These are phyloP conservation scores for Aspidiotus rigidus DNA, from an alignment of 2,888 invertebrate genomes.

Conservation along the genomic window DNA sequence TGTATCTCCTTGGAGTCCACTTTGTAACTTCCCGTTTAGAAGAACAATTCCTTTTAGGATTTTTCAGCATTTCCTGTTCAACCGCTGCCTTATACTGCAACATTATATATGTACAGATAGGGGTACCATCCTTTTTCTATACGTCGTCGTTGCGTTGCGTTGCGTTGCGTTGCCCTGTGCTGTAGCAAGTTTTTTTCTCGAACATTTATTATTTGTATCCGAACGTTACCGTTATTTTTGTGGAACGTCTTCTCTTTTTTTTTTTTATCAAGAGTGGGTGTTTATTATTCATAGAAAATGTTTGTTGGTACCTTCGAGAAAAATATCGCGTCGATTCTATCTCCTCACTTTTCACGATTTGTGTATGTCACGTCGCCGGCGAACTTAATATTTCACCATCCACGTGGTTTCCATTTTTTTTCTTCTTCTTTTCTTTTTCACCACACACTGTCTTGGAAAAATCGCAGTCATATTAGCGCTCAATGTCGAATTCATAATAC, in stretches of 20 bases:
- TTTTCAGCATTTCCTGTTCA: conserved; percentile 22
- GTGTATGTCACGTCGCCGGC: background rate
- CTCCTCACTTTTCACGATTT: background rate
- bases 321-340: conserved; percentile 9
- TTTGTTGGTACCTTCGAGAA: conserved; percentile 25
- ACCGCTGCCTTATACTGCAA: background rate
- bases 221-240: background rate
- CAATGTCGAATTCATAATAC: no score
- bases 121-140: background rate
- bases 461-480: no score
- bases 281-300: conserved; percentile 30
- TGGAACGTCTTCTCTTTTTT: no score
- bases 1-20: conserved; percentile 30
- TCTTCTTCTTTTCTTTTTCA: no score
- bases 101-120: no score
- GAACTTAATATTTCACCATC: no score
- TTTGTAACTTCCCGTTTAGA: conserved; percentile 16
- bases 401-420: no score
- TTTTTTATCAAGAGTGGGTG: background rate
- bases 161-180: background rate
- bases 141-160: background rate
- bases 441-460: no score
- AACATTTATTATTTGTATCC: conserved; percentile 28
- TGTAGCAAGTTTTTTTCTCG: conserved; percentile 5
- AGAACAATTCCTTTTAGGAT: conserved; percentile 25